Evolutionary conservation across 2,113 vertebrate genomes (phyloP).

Genomic region (Mus pahari): DNA sequence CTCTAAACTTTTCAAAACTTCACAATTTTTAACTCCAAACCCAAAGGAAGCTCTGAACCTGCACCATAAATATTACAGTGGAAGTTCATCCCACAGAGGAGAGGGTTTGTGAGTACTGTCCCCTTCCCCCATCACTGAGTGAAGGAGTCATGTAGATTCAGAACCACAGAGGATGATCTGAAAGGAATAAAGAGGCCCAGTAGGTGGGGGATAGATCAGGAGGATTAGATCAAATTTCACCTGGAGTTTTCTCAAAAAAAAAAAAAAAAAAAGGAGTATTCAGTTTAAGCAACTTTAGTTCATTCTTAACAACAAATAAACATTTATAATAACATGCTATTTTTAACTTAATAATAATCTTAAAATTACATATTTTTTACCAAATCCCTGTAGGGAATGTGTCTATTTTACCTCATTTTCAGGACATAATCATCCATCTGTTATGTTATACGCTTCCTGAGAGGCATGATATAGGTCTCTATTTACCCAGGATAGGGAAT

Average conservation of each 20-base stretch:
- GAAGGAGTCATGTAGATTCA: neutral
- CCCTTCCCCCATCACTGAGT: neutral
- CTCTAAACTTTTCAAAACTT: conserved; percentile 53
- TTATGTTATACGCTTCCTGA: neutral
- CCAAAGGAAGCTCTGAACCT: neutral
- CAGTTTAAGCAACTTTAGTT: neutral
- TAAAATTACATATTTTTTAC: neutral
- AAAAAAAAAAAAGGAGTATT: neutral
- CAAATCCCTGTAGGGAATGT: neutral
- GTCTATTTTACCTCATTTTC: neutral
- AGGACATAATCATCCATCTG: neutral
- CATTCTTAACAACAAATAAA: neutral
- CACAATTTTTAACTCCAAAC: conserved; percentile 16
- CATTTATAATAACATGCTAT: neutral
- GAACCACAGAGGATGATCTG: neutral
- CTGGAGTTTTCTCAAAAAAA: neutral
- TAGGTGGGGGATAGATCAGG: neutral
- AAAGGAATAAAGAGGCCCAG: neutral
- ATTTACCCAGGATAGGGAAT: neutral
- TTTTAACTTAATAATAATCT: neutral
- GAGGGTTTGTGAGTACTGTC: neutral
- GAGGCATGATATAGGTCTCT: neutral
- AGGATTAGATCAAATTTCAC: neutral
- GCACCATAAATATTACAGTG: neutral
- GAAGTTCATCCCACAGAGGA: neutral